Evolutionary conservation across 2,113 vertebrate species (phyloP).

Genomic region (Crotalus helleri): DNA sequence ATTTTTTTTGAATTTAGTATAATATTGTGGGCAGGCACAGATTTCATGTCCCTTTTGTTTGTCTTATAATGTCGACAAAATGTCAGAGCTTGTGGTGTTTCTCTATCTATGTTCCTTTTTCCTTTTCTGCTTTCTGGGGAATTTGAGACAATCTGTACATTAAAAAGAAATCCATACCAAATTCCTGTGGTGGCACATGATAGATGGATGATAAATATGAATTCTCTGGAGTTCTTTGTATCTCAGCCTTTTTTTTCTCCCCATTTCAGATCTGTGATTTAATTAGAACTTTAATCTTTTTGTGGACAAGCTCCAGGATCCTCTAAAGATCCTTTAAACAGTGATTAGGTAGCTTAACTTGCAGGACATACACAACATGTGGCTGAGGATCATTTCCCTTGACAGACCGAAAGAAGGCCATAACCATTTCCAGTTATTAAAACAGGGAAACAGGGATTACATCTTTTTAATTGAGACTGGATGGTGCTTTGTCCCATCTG

Average conservation of each 20-base stretch:
- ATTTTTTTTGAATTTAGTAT: background rate
- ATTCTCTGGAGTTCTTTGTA: constrained; percentile 17
- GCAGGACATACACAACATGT: background rate
- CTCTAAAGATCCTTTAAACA: constrained; percentile 30
- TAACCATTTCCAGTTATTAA: constrained; percentile 54
- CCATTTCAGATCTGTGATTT: constrained; percentile 31
- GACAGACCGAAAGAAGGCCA: constrained; percentile 14
- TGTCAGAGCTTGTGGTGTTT: constrained; percentile 4
- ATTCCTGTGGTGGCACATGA: background rate
- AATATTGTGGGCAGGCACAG: background rate
- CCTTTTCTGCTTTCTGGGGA: constrained; percentile 1
- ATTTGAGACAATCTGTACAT: constrained; percentile 9
- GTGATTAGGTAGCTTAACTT: constrained; percentile 29
- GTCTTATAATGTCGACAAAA: constrained; percentile 6
- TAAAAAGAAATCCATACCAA: constrained; percentile 32
- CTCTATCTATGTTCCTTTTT: constrained; percentile 26
- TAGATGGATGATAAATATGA: constrained; percentile 16
- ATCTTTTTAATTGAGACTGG: background rate
- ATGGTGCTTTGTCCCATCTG: background rate
- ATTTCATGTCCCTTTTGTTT: background rate
- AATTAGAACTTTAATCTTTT: constrained; percentile 44
- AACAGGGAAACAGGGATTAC: constrained; percentile 22
- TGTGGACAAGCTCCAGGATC: constrained; percentile 28
- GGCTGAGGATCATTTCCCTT: constrained; percentile 34
- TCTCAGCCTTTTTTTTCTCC: background rate